Conservation (phyloP, 1,140 invertebrate genomes). For the Leptinotarsa lineolata region DNA sequence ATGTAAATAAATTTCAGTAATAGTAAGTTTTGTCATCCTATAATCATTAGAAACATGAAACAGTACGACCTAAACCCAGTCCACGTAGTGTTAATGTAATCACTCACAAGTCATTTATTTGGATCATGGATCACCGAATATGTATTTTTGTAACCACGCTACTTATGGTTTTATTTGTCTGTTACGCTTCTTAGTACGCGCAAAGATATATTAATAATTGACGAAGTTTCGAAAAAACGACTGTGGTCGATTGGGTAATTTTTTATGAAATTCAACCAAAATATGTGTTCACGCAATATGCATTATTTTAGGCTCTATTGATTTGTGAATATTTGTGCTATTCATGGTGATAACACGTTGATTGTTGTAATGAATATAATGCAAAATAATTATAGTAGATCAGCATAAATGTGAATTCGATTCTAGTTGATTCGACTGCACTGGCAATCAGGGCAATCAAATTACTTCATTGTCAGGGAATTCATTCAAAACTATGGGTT, state of each 20-base stretch:
- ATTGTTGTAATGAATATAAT: background rate
- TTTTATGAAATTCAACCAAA: slow-evolving; percentile 4
- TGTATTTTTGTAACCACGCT: background rate
- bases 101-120: background rate
- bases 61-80: background rate
- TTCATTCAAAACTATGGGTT: too few relatives aligned
- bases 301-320: background rate
- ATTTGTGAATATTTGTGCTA: background rate
- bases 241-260: background rate
- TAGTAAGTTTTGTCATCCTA: too few relatives aligned
- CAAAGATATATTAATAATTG: background rate
- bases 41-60: background rate
- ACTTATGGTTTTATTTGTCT: background rate
- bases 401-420: too few relatives aligned
- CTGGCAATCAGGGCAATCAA: too few relatives aligned
- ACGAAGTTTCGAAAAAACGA: background rate
- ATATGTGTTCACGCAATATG: background rate
- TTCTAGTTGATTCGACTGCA: too few relatives aligned
- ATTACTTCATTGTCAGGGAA: too few relatives aligned
- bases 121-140: background rate
- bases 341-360: background rate
- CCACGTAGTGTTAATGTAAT: background rate
- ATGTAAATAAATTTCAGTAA: too few relatives aligned
- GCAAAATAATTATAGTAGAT: too few relatives aligned
- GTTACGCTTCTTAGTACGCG: background rate